Conservation (phyloP, 2,113 vertebrate species). For the Potamarius usumacintae region DNA sequence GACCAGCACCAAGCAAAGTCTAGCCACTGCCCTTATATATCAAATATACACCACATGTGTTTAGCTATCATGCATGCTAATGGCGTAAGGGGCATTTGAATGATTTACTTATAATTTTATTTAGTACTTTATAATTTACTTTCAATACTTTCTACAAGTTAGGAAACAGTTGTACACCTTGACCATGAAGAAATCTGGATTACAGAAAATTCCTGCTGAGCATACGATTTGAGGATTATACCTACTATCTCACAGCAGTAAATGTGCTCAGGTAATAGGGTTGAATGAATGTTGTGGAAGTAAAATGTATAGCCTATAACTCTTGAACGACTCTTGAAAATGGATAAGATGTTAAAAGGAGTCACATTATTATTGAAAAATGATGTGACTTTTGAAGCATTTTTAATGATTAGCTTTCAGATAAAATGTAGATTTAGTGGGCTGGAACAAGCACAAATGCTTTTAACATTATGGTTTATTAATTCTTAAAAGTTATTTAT, state of each 20-base stretch:
- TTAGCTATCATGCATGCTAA: neutral
- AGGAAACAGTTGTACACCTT: too few species aligned
- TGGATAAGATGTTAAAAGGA: neutral
- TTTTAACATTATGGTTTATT: neutral
- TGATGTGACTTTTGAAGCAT: neutral
- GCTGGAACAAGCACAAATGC: neutral
- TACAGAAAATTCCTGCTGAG: too few species aligned
- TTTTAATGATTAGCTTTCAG: neutral
- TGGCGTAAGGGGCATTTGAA: neutral
- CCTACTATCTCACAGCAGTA: neutral
- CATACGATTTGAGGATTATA: too few species aligned
- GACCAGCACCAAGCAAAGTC: too few species aligned
- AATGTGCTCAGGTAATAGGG: neutral
- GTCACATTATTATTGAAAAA: neutral
- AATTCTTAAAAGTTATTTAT: neutral
- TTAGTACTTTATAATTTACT: neutral
- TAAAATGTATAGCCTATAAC: neutral
- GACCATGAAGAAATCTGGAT: too few species aligned
- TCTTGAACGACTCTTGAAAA: neutral
- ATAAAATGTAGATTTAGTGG: neutral
- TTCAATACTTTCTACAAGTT: neutral
- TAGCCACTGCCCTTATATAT: neutral
- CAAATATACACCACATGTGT: neutral
- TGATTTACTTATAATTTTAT: neutral
- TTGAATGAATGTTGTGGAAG: too few species aligned